Percentiles rank a stretch among this genome's conserved stretches.
Conservation (phyloP, 2,888 invertebrate genomes). For the Empis stercorea region DNA sequence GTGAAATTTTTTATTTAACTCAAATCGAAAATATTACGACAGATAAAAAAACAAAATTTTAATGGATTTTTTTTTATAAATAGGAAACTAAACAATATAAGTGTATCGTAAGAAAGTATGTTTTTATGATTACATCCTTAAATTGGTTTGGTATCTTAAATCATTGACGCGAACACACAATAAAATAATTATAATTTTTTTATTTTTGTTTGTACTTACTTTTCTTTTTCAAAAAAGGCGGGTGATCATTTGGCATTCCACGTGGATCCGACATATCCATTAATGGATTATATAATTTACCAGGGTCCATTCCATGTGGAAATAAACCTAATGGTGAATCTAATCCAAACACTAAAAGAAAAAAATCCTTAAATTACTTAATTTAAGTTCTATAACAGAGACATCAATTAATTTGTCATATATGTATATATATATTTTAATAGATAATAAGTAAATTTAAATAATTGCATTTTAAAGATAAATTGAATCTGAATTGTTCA, state of each 20-base stretch:
- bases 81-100: constrained; percentile 6
- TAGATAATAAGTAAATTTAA: too few species aligned
- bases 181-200: too few species aligned
- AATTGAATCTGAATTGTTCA: too few species aligned
- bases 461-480: too few species aligned
- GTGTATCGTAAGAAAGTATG: constrained; percentile 11
- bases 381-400: too few species aligned
- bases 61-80: too few species aligned
- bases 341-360: constrained; percentile 55
- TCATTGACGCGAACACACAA: background rate
- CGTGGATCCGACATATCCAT: constrained; percentile 63
- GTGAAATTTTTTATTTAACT: constrained; percentile 11
- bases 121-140: too few species aligned
- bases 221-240: constrained; percentile 64
- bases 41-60: background rate
- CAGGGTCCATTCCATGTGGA: constrained; percentile 62
- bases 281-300: constrained; percentile 55
- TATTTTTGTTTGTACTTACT: constrained; percentile 43
- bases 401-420: too few species aligned
- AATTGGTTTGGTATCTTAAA: background rate
- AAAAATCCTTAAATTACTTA: background rate
- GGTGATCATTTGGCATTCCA: constrained; percentile 50
- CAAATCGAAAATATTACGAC: constrained; percentile 3
- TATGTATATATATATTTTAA: too few species aligned
- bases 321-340: constrained; percentile 63